A percentile compares a stretch with the other conserved stretches of the same genome.
Evolutionary conservation across 2,888 invertebrate species (phyloP).

Genomic region (Argyra leucocephala): DNA sequence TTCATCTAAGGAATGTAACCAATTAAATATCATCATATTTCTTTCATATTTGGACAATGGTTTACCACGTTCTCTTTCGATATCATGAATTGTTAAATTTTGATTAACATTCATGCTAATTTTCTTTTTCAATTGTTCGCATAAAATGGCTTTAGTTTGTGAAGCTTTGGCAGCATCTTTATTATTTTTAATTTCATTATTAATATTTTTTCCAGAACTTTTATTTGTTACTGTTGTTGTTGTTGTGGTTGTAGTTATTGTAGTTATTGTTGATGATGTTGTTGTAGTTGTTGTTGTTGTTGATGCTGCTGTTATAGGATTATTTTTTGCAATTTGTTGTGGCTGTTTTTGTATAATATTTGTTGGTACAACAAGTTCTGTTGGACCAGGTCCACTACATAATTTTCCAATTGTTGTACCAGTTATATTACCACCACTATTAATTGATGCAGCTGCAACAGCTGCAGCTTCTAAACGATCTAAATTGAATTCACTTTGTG

Average conservation of each 20-base stretch:
- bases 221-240: not conserved
- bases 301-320: too few relatives aligned
- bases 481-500: constrained; percentile 76
- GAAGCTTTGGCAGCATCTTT: constrained; percentile 9
- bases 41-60: constrained; percentile 80
- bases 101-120: constrained; percentile 26
- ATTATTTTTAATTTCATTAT: constrained; percentile 18
- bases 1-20: constrained; percentile 81
- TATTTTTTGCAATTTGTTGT: not conserved
- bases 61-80: constrained; percentile 71
- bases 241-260: not conserved
- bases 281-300: not conserved
- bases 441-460: constrained; percentile 43
- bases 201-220: constrained; percentile 32
- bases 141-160: constrained; percentile 18
- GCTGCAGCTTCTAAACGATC: constrained; percentile 60
- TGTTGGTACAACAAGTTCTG: constrained; percentile 25
- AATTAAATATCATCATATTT: constrained; percentile 94
- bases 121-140: constrained; percentile 23
- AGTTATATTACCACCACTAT: not conserved
- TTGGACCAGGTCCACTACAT: constrained; percentile 23
- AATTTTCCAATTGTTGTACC: not conserved
- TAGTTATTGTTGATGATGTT: not conserved
- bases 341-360: constrained; percentile 12
- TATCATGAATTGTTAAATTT: constrained; percentile 64